Evolutionary conservation across 2,797 vertebrate species (phyloP), one percentile per base, ranked within the genome.

Genomic region (Protosalanx chinensis): DNA sequence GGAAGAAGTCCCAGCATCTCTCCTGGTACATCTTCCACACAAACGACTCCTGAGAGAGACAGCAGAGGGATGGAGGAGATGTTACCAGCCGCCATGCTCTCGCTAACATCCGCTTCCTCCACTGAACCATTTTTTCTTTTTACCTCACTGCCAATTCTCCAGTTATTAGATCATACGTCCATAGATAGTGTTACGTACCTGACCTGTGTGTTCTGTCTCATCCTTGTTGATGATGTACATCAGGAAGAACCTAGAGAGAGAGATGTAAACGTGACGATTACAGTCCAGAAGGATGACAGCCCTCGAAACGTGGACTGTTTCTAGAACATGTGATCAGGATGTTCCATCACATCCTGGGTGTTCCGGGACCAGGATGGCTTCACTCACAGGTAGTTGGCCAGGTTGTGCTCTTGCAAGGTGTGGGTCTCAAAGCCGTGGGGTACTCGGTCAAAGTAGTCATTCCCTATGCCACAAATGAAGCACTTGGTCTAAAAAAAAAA

Each of bases 21-120:
- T 98, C 97, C 88, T 99, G 97, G 88, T 98, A 99, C 97, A 98
- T 96, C 91, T 98, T 99, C 97, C 97, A 99, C 72, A 99, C 97
- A 0, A 89, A 99, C 0, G 97, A 98, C 86, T 99, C 97, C 97
- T 99, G 90, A 89, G 88, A 12, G 7, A 35, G 1, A 33, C 0
- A 20, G 23, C 16, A 27, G 67, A 46, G 46, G 4, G 5, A 32
- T 10, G 18, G 10, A 51, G 27, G 15, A 5, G 15, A 53, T 6
- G 7, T 56, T 32, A 32, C 29, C 27, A 18, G 35, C 18, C 51
- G 51, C 51, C 51, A 56, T 1, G 58, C 10, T 60, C 10, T 60
- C 4, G 7, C 23, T 23, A 6, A 27, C 4, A 60, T 29, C 58
- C 6, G 20, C 58, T 27, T 60, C 4, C 57, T 13, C 8, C 18